Conservation (phyloP, 2,797 vertebrate genomes). For the Urosaurus nigricauda region DNA sequence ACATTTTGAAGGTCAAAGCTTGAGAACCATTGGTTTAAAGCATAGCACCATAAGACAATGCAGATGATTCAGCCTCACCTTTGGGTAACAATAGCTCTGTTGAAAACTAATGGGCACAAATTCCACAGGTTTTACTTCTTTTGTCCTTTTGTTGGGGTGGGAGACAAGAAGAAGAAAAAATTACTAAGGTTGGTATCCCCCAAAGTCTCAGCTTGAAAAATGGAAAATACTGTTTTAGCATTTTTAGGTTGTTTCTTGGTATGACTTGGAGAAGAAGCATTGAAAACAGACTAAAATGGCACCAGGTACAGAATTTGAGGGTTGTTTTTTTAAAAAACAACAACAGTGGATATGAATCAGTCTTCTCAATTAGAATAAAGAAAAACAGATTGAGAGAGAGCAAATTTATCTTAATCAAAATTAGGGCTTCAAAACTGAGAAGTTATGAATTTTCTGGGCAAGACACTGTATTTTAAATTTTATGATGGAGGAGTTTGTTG, state of each 20-base stretch:
- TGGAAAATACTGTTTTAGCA: too few species aligned
- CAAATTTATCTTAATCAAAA: background rate
- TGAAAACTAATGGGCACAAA: slow-evolving; percentile 68
- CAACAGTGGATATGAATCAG: background rate
- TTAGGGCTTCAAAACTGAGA: background rate
- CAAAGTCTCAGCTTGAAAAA: too few species aligned
- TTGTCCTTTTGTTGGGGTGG: slow-evolving; percentile 60
- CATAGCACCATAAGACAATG: background rate
- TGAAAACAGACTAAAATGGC: background rate
- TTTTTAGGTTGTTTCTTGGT: background rate
- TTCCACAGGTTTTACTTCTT: slow-evolving; percentile 77
- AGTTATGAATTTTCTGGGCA: background rate
- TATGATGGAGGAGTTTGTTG: background rate
- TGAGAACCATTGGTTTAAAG: too few species aligned
- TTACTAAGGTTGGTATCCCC: background rate
- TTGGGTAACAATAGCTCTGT: slow-evolving; percentile 80
- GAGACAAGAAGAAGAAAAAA: slow-evolving; percentile 11
- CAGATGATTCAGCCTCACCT: slow-evolving; percentile 64
- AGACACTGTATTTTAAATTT: background rate
- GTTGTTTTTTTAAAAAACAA: too few species aligned
- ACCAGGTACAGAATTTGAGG: background rate
- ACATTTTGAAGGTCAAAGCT: too few species aligned
- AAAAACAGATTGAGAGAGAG: background rate
- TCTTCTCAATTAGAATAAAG: background rate
- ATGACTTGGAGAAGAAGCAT: background rate